Evolutionary conservation across 2,113 vertebrate genomes (phyloP).

Genomic region (Anseranas semipalmata): DNA sequence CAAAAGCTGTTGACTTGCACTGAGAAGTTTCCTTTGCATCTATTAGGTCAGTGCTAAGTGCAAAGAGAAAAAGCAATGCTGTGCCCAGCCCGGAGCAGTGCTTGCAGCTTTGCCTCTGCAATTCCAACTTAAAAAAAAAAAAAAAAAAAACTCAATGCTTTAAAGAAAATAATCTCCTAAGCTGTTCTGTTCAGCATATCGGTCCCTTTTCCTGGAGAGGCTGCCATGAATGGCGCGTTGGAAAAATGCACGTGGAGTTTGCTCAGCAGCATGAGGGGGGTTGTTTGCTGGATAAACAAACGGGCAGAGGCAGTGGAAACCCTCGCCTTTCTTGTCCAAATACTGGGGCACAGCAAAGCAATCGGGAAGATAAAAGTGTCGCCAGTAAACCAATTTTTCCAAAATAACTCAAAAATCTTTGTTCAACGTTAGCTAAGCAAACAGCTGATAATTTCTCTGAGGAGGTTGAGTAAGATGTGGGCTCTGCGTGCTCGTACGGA

Average conservation of each 20-base stretch:
- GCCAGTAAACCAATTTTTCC: background rate
- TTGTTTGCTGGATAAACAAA: background rate
- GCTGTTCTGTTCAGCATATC: background rate
- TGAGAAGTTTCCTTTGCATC: background rate
- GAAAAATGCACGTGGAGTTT: background rate
- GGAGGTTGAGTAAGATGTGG: background rate
- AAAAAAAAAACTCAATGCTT: background rate
- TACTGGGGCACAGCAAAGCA: background rate
- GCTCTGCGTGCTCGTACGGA: fast-evolving
- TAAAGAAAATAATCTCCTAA: background rate
- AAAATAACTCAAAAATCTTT: background rate
- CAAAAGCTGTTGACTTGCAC: background rate
- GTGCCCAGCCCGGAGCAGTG: background rate
- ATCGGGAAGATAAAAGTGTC: background rate
- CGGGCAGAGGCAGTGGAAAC: background rate
- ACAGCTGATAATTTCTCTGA: background rate
- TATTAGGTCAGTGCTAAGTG: background rate
- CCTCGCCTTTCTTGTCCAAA: background rate
- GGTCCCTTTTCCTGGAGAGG: background rate
- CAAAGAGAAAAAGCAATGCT: background rate
- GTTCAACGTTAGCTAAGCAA: background rate
- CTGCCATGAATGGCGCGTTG: background rate
- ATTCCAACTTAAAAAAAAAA: background rate
- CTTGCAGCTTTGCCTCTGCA: background rate
- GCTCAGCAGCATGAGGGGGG: background rate